Percentiles rank a stretch among this genome's conserved stretches.
Conservation (phyloP, 2,797 vertebrate genomes). For the Thripadectes ignobilis region DNA sequence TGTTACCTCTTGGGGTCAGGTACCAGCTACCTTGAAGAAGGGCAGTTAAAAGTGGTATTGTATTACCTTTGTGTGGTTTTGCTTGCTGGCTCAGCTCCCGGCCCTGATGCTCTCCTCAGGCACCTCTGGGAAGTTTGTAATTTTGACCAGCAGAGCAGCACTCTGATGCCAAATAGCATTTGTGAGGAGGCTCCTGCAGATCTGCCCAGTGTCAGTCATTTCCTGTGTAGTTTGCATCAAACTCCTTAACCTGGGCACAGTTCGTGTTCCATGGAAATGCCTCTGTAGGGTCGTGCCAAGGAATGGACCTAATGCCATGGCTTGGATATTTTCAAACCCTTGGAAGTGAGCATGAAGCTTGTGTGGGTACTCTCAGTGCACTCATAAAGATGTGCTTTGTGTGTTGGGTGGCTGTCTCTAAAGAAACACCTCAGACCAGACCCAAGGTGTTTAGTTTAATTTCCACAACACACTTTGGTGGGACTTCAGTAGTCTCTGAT, state of each 20-base stretch:
- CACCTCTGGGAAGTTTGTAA: not conserved
- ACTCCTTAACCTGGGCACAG: not conserved
- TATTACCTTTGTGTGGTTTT: not conserved
- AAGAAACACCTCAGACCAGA: not conserved
- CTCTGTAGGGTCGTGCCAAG: not conserved
- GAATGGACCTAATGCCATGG: not conserved
- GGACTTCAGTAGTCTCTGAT: not conserved
- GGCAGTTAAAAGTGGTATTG: not conserved
- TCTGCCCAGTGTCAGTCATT: not conserved
- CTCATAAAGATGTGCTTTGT: not conserved
- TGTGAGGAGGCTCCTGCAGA: not conserved
- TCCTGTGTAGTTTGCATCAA: not conserved
- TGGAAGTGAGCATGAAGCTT: not conserved
- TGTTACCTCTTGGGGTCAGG: not conserved
- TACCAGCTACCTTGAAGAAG: rapidly evolving
- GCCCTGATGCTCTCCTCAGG: rapidly evolving
- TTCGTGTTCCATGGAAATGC: not conserved
- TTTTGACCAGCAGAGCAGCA: not conserved
- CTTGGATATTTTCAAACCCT: not conserved
- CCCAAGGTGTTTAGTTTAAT: rapidly evolving
- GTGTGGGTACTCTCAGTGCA: not conserved
- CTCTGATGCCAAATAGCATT: not conserved
- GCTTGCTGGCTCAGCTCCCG: not conserved
- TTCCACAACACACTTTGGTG: rapidly evolving
- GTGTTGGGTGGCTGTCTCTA: not conserved